A percentile compares a stretch with the other conserved stretches of the same genome.
These are phyloP conservation scores for Tachina fera DNA, from an alignment of 2,888 invertebrate genomes.

Conservation along the genomic window DNA sequence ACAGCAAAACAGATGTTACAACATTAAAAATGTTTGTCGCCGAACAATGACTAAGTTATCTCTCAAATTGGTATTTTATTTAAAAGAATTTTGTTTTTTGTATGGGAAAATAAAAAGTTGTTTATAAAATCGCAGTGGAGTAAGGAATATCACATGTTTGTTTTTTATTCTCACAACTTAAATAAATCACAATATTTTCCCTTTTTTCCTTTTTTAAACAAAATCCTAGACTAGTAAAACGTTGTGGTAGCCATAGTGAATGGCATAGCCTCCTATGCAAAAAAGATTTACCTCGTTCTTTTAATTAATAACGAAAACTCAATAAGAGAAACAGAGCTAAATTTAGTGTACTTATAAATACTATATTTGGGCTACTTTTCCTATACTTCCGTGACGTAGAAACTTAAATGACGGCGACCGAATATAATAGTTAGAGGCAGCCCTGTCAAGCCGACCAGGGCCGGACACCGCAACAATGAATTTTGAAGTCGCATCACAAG, in stretches of 20 bases:
- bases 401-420: background rate
- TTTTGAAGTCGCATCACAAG: no score
- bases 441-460: no score
- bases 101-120: constrained; percentile 27
- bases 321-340: constrained; percentile 15
- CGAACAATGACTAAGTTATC: constrained; percentile 45
- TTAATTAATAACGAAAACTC: background rate
- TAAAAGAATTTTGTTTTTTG: constrained; percentile 26
- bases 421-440: no score
- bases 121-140: constrained; percentile 31
- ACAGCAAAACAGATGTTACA: constrained; percentile 32
- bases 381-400: background rate
- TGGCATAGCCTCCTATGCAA: constrained; percentile 49
- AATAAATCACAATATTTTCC: constrained; percentile 31
- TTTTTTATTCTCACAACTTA: constrained; percentile 41
- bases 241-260: constrained; percentile 58
- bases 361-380: background rate
- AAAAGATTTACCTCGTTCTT: constrained; percentile 43
- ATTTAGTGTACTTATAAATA: no score
- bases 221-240: constrained; percentile 54
- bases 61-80: constrained; percentile 26
- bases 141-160: constrained; percentile 50
- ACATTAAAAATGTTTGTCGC: constrained; percentile 47
- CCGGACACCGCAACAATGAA: no score
- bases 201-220: constrained; percentile 39